A percentile compares a stretch with the other conserved stretches of the same genome.
These are phyloP conservation scores for Misgurnus anguillicaudatus DNA, from an alignment of 2,113 vertebrate species.

Conservation along the genomic window DNA sequence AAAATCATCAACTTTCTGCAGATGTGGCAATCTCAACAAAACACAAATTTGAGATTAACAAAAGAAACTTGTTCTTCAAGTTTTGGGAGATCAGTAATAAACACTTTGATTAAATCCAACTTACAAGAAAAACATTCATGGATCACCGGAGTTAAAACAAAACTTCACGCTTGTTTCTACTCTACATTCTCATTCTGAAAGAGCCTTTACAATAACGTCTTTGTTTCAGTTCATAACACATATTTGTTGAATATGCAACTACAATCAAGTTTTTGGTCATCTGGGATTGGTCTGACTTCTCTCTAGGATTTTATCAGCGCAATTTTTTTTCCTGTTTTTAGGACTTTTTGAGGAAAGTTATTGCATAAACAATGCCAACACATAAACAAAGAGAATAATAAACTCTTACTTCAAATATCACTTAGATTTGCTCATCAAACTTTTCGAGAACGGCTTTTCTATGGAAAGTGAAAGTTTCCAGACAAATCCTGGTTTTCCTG, in stretches of 20 bases:
- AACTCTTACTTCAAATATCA: not conserved
- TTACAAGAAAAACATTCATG: not conserved
- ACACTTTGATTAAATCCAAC: slow-evolving; percentile 31
- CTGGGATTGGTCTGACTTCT: not conserved
- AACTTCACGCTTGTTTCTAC: not conserved
- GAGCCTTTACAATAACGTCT: slow-evolving; percentile 66
- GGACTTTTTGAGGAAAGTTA: not conserved
- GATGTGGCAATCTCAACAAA: not conserved
- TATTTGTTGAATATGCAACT: slow-evolving; percentile 28
- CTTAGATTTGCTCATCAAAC: slow-evolving; percentile 25
- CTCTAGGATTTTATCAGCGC: slow-evolving; percentile 47
- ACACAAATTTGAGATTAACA: not conserved
- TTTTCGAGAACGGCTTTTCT: slow-evolving; percentile 71
- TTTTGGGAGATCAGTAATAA: slow-evolving; percentile 45
- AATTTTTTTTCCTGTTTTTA: slow-evolving; percentile 48
- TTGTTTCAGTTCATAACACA: slow-evolving; percentile 50
- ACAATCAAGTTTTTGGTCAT: not conserved
- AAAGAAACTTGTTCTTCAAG: slow-evolving; percentile 22
- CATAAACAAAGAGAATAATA: not conserved
- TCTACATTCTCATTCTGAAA: slow-evolving; percentile 46
- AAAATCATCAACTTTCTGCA: not conserved
- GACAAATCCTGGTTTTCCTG: slow-evolving; percentile 76
- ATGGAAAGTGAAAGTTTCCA: slow-evolving; percentile 73
- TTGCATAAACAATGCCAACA: slow-evolving; percentile 23
- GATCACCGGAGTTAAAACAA: not conserved